These are phyloP conservation scores for Suricata suricatta DNA, from an alignment of 2,113 vertebrate genomes.

Conservation along the genomic window DNA sequence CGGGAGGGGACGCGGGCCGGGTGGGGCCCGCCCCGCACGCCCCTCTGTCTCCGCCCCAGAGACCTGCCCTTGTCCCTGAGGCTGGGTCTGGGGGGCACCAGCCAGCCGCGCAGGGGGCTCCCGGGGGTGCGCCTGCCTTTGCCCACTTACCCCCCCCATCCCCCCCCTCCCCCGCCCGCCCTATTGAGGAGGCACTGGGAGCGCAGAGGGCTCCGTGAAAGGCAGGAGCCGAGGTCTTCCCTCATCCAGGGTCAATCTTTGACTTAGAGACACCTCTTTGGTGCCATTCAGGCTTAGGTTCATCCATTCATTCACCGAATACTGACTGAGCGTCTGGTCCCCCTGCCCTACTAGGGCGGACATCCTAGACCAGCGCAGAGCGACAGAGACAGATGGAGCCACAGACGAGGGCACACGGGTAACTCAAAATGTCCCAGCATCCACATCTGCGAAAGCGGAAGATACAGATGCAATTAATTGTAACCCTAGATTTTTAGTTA, in stretches of 20 bases:
- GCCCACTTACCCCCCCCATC: background rate
- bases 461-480: background rate
- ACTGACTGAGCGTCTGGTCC: background rate
- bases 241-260: background rate
- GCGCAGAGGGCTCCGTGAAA: background rate
- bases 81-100: background rate
- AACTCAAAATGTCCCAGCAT: background rate
- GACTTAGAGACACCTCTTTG: background rate
- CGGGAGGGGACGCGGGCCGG: accelerated
- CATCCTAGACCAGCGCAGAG: background rate
- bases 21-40: background rate
- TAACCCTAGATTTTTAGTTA: background rate
- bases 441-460: background rate
- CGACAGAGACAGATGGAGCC: background rate
- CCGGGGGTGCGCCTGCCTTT: background rate
- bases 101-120: no score
- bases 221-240: background rate
- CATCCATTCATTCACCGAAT: background rate
- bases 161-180: background rate
- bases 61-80: background rate
- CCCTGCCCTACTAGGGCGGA: background rate
- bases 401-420: background rate
- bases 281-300: background rate
- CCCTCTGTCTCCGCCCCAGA: background rate
- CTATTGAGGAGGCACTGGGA: background rate